Percentiles rank a stretch among this genome's conserved stretches.
These are phyloP conservation scores for Herpetotheres cachinnans DNA, from an alignment of 2,113 vertebrate genomes.

Conservation along the genomic window DNA sequence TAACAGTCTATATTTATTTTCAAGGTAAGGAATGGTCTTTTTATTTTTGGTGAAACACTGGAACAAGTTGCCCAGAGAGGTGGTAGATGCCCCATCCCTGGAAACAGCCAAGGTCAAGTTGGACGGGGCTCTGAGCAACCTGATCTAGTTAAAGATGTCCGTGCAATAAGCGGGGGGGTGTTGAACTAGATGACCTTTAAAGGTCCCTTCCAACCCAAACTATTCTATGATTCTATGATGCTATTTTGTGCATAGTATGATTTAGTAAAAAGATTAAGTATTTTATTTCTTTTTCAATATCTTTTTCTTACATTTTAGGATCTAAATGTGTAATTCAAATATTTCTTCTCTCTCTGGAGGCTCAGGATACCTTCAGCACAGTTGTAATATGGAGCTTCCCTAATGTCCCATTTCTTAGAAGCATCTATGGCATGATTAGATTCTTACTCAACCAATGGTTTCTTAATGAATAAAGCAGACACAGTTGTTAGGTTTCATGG, in stretches of 20 bases:
- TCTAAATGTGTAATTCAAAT: neutral
- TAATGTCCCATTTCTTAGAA: neutral
- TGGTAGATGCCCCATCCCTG: no score
- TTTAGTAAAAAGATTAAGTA: neutral
- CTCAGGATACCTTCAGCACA: neutral
- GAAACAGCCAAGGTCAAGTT: neutral
- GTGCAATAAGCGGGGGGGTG: accelerated
- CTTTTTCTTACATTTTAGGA: neutral
- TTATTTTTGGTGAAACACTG: neutral
- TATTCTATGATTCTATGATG: neutral
- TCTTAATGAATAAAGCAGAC: constrained; percentile 19
- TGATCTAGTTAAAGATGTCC: neutral
- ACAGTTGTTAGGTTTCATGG: neutral
- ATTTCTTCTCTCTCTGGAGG: neutral
- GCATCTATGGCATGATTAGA: neutral
- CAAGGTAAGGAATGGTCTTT: neutral
- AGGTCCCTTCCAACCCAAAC: neutral
- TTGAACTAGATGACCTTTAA: neutral
- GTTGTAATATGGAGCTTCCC: neutral
- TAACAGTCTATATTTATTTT: neutral
- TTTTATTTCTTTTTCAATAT: neutral
- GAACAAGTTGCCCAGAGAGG: neutral
- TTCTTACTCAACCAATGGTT: neutral
- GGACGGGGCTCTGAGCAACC: neutral
- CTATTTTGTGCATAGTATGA: neutral